These are phyloP conservation scores for Hetaerina titia DNA, from an alignment of 2,888 invertebrate genomes.

Conservation along the genomic window DNA sequence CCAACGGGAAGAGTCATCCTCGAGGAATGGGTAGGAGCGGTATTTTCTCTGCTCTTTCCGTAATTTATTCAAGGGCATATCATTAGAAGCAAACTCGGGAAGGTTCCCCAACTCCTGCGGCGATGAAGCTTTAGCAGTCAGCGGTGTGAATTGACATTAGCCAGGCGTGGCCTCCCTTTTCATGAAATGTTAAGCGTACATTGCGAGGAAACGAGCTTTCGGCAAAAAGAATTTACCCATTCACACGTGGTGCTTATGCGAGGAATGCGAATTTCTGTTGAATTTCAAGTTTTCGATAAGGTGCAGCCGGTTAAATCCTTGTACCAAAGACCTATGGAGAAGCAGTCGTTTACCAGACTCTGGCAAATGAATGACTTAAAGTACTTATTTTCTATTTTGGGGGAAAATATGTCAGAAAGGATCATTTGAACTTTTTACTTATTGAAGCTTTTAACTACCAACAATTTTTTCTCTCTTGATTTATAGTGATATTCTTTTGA, in stretches of 20 bases:
- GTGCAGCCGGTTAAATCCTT: not conserved
- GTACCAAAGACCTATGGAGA: not conserved
- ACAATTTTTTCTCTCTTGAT: not conserved
- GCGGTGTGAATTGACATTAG: not conserved
- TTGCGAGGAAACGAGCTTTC: too few relatives aligned
- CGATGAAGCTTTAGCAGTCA: not conserved
- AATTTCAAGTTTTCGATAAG: not conserved
- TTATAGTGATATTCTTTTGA: too few relatives aligned
- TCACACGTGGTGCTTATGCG: not conserved
- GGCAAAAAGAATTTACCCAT: not conserved
- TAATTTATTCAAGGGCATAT: slow-evolving; percentile 10
- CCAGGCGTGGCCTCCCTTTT: not conserved
- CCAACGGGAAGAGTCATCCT: too few relatives aligned
- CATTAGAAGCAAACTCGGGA: not conserved
- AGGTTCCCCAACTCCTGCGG: not conserved
- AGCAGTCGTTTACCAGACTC: too few relatives aligned
- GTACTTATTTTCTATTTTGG: too few relatives aligned
- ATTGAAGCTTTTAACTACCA: not conserved
- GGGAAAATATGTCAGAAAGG: not conserved
- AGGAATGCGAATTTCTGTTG: not conserved
- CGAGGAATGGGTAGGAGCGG: too few relatives aligned
- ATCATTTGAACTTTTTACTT: not conserved
- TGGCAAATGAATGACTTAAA: not conserved
- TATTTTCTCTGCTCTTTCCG: not conserved
- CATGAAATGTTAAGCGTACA: not conserved